phyloP scores from a whole-genome alignment of 2,888 invertebrate genomes.

The Ochlodes sylvanus region DNA sequence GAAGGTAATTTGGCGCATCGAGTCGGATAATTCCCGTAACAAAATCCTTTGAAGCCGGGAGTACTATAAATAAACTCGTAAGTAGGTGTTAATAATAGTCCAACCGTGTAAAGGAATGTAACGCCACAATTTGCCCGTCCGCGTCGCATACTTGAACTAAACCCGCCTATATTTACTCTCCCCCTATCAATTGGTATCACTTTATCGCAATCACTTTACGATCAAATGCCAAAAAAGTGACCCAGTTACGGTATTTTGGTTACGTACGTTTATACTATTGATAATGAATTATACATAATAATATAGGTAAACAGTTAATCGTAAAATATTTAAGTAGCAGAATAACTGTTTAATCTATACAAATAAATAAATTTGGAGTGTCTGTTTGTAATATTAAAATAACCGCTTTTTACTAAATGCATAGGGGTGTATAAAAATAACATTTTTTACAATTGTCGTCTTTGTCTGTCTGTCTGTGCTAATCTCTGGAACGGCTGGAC shows the following conservation, averaged over 20 bases:
- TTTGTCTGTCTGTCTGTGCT: too few species aligned
- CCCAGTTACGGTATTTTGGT: background rate
- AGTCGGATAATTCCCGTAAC: background rate
- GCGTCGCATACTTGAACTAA: background rate
- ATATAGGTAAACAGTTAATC: too few species aligned
- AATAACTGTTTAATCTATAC: too few species aligned
- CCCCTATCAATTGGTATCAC: constrained; percentile 6
- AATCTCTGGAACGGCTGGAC: too few species aligned
- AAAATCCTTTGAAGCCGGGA: constrained; percentile 9
- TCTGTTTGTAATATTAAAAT: too few species aligned
- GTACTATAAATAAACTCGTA: constrained; percentile 2
- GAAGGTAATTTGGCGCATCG: constrained; percentile 5
- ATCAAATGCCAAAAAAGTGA: background rate
- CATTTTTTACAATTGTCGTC: too few species aligned
- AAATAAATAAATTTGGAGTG: too few species aligned
- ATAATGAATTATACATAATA: too few species aligned
- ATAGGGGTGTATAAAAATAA: too few species aligned
- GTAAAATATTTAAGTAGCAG: too few species aligned
- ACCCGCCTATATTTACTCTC: constrained; percentile 1
- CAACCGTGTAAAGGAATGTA: constrained; percentile 4
- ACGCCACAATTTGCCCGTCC: background rate
- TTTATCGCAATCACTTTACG: background rate
- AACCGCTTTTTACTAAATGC: too few species aligned
- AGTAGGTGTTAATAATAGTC: constrained; percentile 8
- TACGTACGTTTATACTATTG: too few species aligned